Conservation (phyloP, 2,888 invertebrate genomes). For the Drosophila maculinotata region DNA sequence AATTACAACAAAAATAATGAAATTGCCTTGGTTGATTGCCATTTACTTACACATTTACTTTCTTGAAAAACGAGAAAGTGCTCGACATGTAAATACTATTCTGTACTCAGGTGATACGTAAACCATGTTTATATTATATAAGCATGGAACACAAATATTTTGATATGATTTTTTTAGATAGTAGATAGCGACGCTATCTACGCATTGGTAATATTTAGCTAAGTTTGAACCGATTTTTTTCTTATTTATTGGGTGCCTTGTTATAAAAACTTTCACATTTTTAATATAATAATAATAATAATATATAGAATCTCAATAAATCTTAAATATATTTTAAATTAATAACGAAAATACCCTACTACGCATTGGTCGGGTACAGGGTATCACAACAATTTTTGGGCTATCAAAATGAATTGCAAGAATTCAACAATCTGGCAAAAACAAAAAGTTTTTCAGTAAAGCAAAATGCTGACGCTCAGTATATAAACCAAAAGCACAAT, state of each 20-base stretch:
- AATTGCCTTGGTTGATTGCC: neutral
- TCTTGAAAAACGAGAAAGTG: too few relatives aligned
- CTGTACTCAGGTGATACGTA: too few relatives aligned
- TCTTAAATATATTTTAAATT: too few relatives aligned
- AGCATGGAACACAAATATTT: neutral
- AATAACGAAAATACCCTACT: neutral
- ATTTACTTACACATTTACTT: neutral
- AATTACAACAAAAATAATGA: constrained; percentile 10
- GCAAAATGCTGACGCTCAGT: constrained; percentile 37
- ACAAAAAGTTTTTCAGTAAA: constrained; percentile 33
- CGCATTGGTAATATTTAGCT: too few relatives aligned
- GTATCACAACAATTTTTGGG: constrained; percentile 29
- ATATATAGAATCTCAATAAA: too few relatives aligned
- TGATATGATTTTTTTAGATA: too few relatives aligned
- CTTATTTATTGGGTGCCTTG: too few relatives aligned
- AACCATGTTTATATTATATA: too few relatives aligned
- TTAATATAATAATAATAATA: too few relatives aligned
- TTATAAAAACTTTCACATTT: too few relatives aligned
- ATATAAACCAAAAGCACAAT: constrained; percentile 28
- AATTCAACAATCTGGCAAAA: constrained; percentile 45
- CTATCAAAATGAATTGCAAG: constrained; percentile 36
- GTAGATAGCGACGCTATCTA: too few relatives aligned
- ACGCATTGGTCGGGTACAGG: neutral
- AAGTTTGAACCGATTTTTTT: too few relatives aligned
- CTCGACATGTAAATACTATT: neutral